A percentile compares a stretch with the other conserved stretches of the same genome.
These are phyloP conservation scores for Pantherophis alleghaniensis DNA, from an alignment of 2,797 vertebrate species.

Conservation along the genomic window DNA sequence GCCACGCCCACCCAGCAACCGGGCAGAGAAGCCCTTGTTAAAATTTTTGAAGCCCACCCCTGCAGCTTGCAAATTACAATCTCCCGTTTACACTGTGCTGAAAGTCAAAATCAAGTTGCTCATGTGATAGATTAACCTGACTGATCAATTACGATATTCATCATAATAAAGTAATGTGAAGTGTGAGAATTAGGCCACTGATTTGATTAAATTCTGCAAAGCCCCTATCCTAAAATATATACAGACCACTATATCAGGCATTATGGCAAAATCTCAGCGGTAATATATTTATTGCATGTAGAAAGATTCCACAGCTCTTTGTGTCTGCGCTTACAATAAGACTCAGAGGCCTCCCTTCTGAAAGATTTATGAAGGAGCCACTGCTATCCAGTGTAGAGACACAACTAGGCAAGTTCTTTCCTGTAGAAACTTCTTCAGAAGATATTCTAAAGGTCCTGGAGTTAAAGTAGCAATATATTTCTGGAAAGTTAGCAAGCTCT, in stretches of 20 bases:
- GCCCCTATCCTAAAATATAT: not conserved
- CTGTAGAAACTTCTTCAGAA: not conserved
- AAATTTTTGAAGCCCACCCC: too few relatives aligned
- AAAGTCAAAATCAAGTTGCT: not conserved
- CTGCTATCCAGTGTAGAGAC: not conserved
- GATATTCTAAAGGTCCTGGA: not conserved
- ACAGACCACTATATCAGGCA: too few relatives aligned
- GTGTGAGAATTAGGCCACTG: not conserved
- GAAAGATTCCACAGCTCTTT: not conserved
- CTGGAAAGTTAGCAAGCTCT: not conserved
- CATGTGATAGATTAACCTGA: not conserved
- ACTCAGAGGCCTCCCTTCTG: not conserved
- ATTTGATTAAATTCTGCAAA: not conserved
- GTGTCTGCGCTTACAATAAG: not conserved
- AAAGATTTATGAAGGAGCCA: not conserved
- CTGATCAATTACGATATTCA: not conserved
- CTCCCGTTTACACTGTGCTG: not conserved
- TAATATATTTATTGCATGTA: not conserved
- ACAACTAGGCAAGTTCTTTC: not conserved
- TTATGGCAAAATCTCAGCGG: not conserved
- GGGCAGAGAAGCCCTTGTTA: too few relatives aligned
- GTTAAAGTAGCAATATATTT: not conserved
- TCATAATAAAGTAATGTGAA: not conserved
- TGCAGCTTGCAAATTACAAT: not conserved
- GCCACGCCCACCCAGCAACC: too few relatives aligned